Evolutionary conservation across 2,888 invertebrate genomes (phyloP).

Genomic region (Buathra laborator): DNA sequence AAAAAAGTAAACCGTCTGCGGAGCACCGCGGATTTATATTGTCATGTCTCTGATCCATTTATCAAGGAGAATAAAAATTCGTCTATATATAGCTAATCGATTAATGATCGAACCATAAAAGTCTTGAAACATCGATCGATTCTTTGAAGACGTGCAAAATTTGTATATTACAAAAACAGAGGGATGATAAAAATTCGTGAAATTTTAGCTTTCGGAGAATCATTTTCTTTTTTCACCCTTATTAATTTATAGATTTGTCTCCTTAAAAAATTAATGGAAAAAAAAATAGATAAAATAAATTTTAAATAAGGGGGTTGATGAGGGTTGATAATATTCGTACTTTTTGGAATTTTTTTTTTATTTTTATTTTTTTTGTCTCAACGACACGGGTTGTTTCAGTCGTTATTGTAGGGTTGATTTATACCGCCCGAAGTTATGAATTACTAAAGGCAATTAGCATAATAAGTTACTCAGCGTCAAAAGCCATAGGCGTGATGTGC

Average conservation of each 20-base stretch:
- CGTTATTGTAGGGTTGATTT: neutral
- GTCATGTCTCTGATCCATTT: neutral
- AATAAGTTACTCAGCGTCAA: constrained; percentile 37
- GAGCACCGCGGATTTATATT: neutral
- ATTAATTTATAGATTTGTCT: too few relatives aligned
- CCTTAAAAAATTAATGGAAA: neutral
- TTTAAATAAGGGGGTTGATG: neutral
- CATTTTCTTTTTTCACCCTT: too few relatives aligned
- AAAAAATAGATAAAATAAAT: neutral
- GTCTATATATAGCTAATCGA: neutral
- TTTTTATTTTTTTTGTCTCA: neutral
- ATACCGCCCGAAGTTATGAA: constrained; percentile 30
- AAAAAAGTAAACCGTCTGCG: constrained; percentile 3
- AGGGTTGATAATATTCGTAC: neutral
- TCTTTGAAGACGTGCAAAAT: neutral
- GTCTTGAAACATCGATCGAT: neutral
- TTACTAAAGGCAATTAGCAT: constrained; percentile 52
- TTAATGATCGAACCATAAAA: neutral
- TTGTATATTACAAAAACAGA: too few relatives aligned
- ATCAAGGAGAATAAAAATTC: neutral
- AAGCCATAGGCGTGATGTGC: constrained; percentile 42
- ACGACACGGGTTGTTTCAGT: neutral
- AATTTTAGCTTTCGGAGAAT: too few relatives aligned
- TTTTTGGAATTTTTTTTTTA: neutral
- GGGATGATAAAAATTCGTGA: too few relatives aligned